Evolutionary conservation across 2,797 vertebrate genomes (phyloP).

Genomic region (Melanotaenia maccullochi): DNA sequence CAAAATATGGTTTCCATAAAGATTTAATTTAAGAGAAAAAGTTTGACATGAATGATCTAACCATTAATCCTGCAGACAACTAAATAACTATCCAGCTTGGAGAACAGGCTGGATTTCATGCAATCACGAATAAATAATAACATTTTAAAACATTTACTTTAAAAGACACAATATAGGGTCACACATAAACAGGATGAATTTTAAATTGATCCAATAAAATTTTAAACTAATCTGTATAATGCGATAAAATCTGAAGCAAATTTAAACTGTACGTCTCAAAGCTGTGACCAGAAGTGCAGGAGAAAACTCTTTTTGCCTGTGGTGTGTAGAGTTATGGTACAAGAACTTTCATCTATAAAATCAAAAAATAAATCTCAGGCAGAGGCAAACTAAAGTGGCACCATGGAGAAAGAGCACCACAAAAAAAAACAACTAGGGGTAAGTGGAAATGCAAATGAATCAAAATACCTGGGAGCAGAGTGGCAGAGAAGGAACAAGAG

Average conservation of each 20-base stretch:
- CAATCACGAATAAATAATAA: background rate
- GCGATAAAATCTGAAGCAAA: background rate
- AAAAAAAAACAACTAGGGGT: constrained; percentile 19
- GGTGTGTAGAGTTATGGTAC: background rate
- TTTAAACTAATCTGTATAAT: background rate
- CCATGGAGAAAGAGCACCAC: constrained; percentile 6
- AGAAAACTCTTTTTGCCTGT: background rate
- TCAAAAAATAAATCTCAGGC: background rate
- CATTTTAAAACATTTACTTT: too few relatives aligned
- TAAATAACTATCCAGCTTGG: background rate
- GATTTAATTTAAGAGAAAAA: too few relatives aligned
- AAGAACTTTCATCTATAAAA: constrained; percentile 3
- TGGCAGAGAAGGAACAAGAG: background rate
- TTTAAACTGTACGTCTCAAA: too few relatives aligned
- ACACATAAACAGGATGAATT: background rate
- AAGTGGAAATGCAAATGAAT: constrained; percentile 39
- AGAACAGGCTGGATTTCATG: background rate
- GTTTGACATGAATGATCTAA: background rate
- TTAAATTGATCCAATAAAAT: background rate
- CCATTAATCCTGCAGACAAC: background rate
- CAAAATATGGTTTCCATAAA: background rate
- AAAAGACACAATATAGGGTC: too few relatives aligned
- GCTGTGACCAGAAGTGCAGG: background rate
- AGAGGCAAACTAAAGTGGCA: background rate
- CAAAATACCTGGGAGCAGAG: constrained; percentile 12